phyloP scores from a whole-genome alignment of 2,888 invertebrate species.

The Nineta flava region DNA sequence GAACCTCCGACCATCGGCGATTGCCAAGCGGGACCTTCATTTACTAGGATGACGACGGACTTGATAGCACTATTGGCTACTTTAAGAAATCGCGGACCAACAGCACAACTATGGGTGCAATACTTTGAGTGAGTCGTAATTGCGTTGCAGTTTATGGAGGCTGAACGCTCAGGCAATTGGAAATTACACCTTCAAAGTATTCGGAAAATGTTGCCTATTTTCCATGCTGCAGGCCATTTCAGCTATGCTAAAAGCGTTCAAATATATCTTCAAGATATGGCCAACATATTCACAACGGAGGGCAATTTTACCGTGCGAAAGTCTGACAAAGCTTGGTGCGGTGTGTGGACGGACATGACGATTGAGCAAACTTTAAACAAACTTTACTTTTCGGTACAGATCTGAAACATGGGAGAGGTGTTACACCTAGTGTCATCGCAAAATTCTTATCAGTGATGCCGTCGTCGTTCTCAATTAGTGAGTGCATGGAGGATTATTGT shows the following conservation, averaged over 20 bases:
- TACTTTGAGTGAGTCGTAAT: not conserved
- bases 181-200: not conserved
- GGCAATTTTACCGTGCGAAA: not conserved
- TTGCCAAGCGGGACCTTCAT: not conserved
- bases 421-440: not conserved
- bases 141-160: not conserved
- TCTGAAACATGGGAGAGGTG: not conserved
- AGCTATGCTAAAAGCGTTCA: not conserved
- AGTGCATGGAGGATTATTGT: not conserved
- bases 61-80: not conserved
- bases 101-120: not conserved
- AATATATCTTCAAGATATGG: not conserved
- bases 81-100: not conserved
- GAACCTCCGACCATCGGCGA: not conserved
- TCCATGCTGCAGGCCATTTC: not conserved
- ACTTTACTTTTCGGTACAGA: not conserved
- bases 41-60: not conserved
- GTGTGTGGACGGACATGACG: not conserved
- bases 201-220: not conserved
- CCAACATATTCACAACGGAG: not conserved
- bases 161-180: slow-evolving; percentile 1
- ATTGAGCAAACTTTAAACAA: not conserved
- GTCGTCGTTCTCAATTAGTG: not conserved
- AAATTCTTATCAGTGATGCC: not conserved
- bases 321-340: not conserved